Evolutionary conservation across 2,888 invertebrate species (phyloP).

Genomic region (Imbricaverruca yamaguchii): DNA sequence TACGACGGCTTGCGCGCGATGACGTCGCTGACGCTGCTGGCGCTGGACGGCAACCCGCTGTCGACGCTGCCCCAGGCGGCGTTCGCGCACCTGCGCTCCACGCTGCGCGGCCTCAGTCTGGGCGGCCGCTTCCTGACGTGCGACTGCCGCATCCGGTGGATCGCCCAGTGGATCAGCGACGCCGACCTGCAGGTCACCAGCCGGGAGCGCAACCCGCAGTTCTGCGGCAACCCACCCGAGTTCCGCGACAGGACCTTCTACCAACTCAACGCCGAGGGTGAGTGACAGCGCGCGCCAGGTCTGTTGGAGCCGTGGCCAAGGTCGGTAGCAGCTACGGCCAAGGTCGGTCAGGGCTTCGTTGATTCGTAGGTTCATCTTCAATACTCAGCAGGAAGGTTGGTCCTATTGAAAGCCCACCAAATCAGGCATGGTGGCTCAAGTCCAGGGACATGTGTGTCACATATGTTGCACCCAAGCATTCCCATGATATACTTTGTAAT

Average conservation of each 20-base stretch:
- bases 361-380: too few relatives aligned
- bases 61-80: conserved; percentile 73
- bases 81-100: conserved; percentile 67
- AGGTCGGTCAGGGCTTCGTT: too few relatives aligned
- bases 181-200: conserved; percentile 86
- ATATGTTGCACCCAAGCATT: too few relatives aligned
- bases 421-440: too few relatives aligned
- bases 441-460: too few relatives aligned
- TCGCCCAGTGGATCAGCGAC: conserved; percentile 79
- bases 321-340: too few relatives aligned
- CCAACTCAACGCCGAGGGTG: conserved; percentile 70
- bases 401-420: too few relatives aligned
- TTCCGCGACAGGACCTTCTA: conserved; percentile 78
- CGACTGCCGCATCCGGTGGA: conserved; percentile 80
- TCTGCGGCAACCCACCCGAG: conserved; percentile 73
- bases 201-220: conserved; percentile 83
- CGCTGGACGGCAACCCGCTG: conserved; percentile 83
- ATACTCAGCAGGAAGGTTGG: too few relatives aligned
- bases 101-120: conserved; percentile 73
- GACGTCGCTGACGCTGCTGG: conserved; percentile 74
- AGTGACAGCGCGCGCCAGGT: conserved; percentile 19
- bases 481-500: too few relatives aligned
- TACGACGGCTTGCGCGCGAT: conserved; percentile 69
- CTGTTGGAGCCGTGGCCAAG: too few relatives aligned
- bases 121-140: conserved; percentile 82